Base-by-base conservation (phyloP, 2,888 invertebrate species). In the Podotricha telesiphe region DNA sequence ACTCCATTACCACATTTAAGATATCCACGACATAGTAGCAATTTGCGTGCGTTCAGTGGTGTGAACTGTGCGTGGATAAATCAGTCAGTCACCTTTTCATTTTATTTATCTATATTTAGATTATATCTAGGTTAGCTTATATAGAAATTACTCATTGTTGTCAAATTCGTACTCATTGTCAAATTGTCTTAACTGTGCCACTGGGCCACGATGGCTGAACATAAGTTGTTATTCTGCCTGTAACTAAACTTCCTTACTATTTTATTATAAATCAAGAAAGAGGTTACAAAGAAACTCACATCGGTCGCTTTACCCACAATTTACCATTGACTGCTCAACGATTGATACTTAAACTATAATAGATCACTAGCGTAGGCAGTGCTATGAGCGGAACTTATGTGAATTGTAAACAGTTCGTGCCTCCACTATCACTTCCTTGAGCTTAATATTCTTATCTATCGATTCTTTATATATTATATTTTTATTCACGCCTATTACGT, bases 281-380 rank as follows among this genome's bases (percentile, higher is more conserved):
- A 19, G n/a, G 19, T 22, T 50, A 55, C 17, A 55, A 37, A 67
- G 56, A 6, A 7, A 40, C 37, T 40, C 40, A 40, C 56, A 42
- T 58, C 19, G 20, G 8, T 8, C 56, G 6, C 40, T 58, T 58
- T 42, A 42, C 40, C 58, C 20, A 58, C 42, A 58, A 20, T 58
- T 58, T 42, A 15, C 8, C 58, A 40, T 42, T 58, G 58, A 58
- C 42, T 20, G 58, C 58, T 42, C 4, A 42, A 58, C 3, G 40
- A 58, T 58, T 42, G 58, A 58, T 42, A 58, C 58, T 58, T 58
- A 15, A 42, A 42, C 58, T 42, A 42, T 58, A 58, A 58, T 42
- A 42, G 58, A 58, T 42, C n/a, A 20, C 58, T 58, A n/a, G 42
- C 58, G 42, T 58, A 58, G 58, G 42, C 58, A 20, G n/a, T 58